These are phyloP conservation scores for Phaenicophaeus curvirostris DNA, from an alignment of 2,797 vertebrate species.

Conservation along the genomic window DNA sequence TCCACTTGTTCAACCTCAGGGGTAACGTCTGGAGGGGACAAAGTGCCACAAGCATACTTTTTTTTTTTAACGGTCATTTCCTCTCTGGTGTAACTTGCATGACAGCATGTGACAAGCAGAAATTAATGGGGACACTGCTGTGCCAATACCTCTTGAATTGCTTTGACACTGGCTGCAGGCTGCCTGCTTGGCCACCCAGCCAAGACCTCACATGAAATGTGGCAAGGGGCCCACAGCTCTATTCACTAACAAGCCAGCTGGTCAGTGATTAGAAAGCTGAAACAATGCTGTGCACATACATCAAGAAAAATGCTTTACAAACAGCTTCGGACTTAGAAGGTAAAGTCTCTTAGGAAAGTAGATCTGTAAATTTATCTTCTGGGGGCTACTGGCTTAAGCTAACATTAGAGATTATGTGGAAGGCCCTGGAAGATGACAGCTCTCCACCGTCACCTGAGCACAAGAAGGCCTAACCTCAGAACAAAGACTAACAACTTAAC, in stretches of 20 bases:
- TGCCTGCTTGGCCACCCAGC: constrained; percentile 85
- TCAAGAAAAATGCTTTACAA: constrained; percentile 78
- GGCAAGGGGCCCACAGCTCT: constrained; percentile 89
- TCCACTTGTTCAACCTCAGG: constrained; percentile 81
- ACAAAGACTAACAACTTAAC: constrained; percentile 11
- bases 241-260: constrained; percentile 96
- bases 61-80: constrained; percentile 83
- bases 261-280: constrained; percentile 93
- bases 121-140: constrained; percentile 84
- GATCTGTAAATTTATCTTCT: constrained; percentile 46
- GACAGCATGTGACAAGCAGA: constrained; percentile 85
- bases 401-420: neutral
- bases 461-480: neutral
- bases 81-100: constrained; percentile 86
- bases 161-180: constrained; percentile 83
- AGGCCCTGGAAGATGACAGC: constrained; percentile 2
- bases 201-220: constrained; percentile 99
- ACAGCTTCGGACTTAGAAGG: constrained; percentile 64
- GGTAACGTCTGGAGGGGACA: constrained; percentile 79
- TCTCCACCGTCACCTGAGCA: neutral
- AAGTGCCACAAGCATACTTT: constrained; percentile 76
- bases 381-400: neutral
- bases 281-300: constrained; percentile 86
- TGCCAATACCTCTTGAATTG: constrained; percentile 85
- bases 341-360: constrained; percentile 52